These are phyloP conservation scores for Drosophila pullipes DNA, from an alignment of 2,888 invertebrate genomes.

Conservation along the genomic window DNA sequence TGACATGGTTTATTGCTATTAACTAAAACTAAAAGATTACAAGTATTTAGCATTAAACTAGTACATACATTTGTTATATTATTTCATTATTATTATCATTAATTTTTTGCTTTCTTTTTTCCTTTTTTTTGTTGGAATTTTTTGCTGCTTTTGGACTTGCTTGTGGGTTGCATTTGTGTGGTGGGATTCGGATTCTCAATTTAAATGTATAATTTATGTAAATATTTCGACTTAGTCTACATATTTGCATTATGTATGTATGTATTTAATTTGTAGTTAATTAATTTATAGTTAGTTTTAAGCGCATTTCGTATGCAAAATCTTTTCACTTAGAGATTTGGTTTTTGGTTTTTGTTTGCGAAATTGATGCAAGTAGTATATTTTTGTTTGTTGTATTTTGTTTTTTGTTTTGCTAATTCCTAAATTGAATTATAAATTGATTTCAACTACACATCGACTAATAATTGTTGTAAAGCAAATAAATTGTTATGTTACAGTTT, in stretches of 20 bases:
- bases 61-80: constrained; percentile 24
- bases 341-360: constrained; percentile 2
- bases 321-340: constrained; percentile 59
- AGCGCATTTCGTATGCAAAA: constrained; percentile 51
- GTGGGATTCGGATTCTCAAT: constrained; percentile 72
- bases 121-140: neutral
- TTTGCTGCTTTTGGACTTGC: constrained; percentile 63
- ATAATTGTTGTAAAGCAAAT: constrained; percentile 42
- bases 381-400: constrained; percentile 7
- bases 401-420: constrained; percentile 8
- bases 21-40: constrained; percentile 45
- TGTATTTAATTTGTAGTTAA: constrained; percentile 25
- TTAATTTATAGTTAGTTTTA: constrained; percentile 36
- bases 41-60: constrained; percentile 35
- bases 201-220: constrained; percentile 29
- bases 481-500: constrained; percentile 58
- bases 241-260: constrained; percentile 25
- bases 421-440: constrained; percentile 42
- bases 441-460: constrained; percentile 67
- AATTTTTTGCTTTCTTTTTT: neutral
- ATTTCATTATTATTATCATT: neutral
- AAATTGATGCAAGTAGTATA: constrained; percentile 35
- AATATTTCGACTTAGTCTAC: constrained; percentile 45
- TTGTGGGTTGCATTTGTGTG: constrained; percentile 75
- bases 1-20: constrained; percentile 27